Evolutionary conservation across 2,888 invertebrate genomes (phyloP).

Genomic region (Lepeophtheirus nordmannii): DNA sequence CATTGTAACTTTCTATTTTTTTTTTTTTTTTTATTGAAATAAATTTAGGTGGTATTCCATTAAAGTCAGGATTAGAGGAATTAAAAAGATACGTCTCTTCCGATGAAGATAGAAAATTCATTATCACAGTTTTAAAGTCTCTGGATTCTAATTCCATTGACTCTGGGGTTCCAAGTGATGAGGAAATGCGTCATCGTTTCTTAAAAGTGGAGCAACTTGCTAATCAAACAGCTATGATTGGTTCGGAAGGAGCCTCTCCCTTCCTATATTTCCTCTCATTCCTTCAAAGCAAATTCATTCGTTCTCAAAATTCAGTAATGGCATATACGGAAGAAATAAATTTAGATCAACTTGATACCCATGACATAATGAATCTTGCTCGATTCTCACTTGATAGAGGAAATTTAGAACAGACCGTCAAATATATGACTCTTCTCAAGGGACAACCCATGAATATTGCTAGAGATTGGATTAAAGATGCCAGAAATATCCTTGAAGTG

Average conservation of each 20-base stretch:
- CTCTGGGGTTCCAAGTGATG: conserved; percentile 74
- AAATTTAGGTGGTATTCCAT: background rate
- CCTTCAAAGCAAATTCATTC: conserved; percentile 48
- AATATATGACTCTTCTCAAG: conserved; percentile 66
- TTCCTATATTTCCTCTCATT: conserved; percentile 45
- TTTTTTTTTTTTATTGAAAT: conserved; percentile 15
- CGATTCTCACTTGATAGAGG: conserved; percentile 75
- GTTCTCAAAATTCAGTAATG: background rate
- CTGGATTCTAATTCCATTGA: conserved; percentile 59
- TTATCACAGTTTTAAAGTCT: conserved; percentile 55
- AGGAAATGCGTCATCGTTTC: conserved; percentile 67
- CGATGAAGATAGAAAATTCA: conserved; percentile 50
- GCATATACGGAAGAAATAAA: conserved; percentile 50
- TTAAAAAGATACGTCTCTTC: background rate
- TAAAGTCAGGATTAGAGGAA: background rate
- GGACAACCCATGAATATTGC: conserved; percentile 78
- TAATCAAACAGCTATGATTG: conserved; percentile 65
- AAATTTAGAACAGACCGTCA: conserved; percentile 66
- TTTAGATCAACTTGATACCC: conserved; percentile 58
- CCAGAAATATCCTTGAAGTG: conserved; percentile 65
- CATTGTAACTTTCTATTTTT: background rate
- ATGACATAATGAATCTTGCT: conserved; percentile 51
- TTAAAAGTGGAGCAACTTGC: conserved; percentile 56
- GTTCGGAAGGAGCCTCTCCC: conserved; percentile 68
- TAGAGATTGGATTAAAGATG: conserved; percentile 68